Conservation (phyloP, 2,113 vertebrate species). For the Solenodon paradoxus region DNA sequence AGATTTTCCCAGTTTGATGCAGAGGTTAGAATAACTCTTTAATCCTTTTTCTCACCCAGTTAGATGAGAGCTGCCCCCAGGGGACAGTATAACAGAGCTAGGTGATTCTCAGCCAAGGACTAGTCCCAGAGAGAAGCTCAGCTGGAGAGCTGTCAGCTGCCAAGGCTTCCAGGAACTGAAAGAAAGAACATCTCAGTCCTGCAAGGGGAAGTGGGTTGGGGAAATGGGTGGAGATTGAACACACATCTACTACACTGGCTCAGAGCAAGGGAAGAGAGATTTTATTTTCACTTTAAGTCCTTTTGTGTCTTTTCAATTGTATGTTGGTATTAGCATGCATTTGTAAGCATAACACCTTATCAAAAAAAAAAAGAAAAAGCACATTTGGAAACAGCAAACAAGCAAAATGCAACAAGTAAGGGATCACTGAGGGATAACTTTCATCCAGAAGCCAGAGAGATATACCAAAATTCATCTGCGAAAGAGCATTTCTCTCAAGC, state of each 20-base stretch:
- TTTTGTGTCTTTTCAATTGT: neutral
- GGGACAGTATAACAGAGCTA: neutral
- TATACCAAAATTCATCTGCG: neutral
- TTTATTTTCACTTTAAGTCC: neutral
- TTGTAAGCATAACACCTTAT: neutral
- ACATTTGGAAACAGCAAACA: neutral
- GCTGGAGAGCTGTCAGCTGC: neutral
- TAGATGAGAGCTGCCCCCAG: neutral
- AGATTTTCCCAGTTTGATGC: neutral
- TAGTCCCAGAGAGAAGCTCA: neutral
- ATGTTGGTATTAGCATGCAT: neutral
- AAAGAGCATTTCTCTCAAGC: neutral
- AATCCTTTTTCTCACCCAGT: neutral
- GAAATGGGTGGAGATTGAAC: neutral
- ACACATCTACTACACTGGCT: neutral
- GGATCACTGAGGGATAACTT: neutral
- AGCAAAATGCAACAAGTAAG: neutral
- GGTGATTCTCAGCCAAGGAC: neutral
- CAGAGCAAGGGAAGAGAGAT: neutral
- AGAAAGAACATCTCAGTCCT: neutral
- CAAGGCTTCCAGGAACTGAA: neutral
- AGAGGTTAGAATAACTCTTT: neutral
- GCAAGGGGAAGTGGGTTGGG: accelerated
- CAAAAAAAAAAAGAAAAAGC: neutral
- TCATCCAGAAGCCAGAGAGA: neutral